Evolutionary conservation across 2,113 vertebrate species (phyloP).

Genomic region (Heptranchias perlo): DNA sequence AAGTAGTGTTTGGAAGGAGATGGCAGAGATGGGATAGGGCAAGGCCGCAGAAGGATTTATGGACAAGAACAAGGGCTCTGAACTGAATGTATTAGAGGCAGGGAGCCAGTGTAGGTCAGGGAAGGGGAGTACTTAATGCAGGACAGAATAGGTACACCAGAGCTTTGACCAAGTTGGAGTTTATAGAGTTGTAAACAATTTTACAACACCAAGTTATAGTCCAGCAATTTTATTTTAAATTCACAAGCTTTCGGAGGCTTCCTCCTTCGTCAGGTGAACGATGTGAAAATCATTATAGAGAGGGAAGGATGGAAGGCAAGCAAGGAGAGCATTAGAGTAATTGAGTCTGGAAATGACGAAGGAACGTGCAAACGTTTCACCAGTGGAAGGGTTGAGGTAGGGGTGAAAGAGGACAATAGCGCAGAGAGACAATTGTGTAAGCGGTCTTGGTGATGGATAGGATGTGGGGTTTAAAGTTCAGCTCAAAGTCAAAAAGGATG

Average conservation of each 20-base stretch:
- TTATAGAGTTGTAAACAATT: too few species aligned
- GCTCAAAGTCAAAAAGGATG: neutral
- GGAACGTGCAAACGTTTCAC: neutral
- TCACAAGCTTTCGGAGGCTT: too few species aligned
- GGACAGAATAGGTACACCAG: neutral
- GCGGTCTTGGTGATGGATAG: too few species aligned
- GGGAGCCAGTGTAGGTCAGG: neutral
- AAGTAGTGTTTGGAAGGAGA: neutral
- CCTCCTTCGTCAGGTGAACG: too few species aligned
- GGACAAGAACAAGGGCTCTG: neutral
- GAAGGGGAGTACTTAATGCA: neutral
- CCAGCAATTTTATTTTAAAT: too few species aligned
- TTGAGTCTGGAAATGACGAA: neutral
- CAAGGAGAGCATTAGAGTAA: neutral
- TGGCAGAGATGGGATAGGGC: neutral
- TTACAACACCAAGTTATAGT: too few species aligned
- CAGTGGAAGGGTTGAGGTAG: neutral
- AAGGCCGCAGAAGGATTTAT: neutral
- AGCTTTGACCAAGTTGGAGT: neutral
- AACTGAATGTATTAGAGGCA: neutral
- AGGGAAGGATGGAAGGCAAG: too few species aligned
- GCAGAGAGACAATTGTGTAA: neutral
- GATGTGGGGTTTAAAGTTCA: neutral
- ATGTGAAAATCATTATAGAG: too few species aligned
- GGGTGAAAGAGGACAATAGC: neutral